These are phyloP conservation scores for Amphiprion ocellaris DNA, from an alignment of 2,113 vertebrate genomes.

Conservation along the genomic window DNA sequence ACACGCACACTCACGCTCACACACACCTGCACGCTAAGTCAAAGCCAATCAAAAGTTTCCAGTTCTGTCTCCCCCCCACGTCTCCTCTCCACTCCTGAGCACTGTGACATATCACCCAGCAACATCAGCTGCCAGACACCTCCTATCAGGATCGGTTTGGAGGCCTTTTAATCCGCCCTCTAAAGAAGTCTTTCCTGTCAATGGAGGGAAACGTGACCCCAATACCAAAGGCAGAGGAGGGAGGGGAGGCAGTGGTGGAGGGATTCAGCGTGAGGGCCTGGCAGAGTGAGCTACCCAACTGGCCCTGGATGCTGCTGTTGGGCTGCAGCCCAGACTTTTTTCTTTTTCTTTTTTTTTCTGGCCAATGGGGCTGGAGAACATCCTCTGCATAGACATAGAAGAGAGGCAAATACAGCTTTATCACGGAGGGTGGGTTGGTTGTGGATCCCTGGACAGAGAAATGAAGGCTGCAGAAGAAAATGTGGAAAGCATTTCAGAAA, in stretches of 20 bases:
- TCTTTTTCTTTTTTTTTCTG: background rate
- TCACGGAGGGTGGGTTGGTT: background rate
- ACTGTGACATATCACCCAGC: constrained; percentile 66
- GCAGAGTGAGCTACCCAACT: constrained; percentile 61
- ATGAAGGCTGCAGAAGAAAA: background rate
- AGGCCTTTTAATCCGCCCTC: constrained; percentile 76
- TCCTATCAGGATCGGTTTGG: constrained; percentile 74
- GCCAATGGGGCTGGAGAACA: constrained; percentile 44
- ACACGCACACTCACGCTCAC: background rate
- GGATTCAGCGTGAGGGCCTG: constrained; percentile 55
- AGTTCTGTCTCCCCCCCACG: constrained; percentile 8
- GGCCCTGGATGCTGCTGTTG: constrained; percentile 50
- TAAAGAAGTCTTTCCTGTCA: constrained; percentile 80
- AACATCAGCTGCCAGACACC: constrained; percentile 75
- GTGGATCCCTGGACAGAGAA: background rate
- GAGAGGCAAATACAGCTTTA: constrained; percentile 20
- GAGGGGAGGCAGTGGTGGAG: constrained; percentile 5
- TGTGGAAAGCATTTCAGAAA: background rate
- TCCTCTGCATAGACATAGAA: constrained; percentile 29
- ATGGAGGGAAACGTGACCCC: constrained; percentile 74
- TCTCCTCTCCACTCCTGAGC: constrained; percentile 39
- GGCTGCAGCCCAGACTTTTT: constrained; percentile 59
- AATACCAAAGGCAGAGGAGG: constrained; percentile 65
- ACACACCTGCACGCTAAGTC: constrained; percentile 49
- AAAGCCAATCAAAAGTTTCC: constrained; percentile 67